These are phyloP conservation scores for Chondrilla cf. caribensis DNA, from an alignment of 37 sponge, comb jelly and placozoan genomes.

Conservation along the genomic window DNA sequence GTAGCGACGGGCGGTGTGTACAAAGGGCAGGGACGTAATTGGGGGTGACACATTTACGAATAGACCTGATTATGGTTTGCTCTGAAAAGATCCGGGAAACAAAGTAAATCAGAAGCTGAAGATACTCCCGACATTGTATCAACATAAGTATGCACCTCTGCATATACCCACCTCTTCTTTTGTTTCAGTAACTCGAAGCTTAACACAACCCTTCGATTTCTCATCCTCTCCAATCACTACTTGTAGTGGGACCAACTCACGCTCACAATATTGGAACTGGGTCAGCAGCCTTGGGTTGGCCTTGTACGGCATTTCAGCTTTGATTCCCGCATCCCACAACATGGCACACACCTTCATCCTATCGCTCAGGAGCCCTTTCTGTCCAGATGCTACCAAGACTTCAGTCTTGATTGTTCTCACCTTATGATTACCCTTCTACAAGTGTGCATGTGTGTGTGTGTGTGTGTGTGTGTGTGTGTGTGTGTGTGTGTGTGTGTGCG, in stretches of 20 bases:
- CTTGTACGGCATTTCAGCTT: slow-evolving; percentile 89
- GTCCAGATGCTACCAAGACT: slow-evolving; percentile 88
- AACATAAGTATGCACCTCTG: too few species aligned
- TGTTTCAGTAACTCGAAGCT: slow-evolving; percentile 67
- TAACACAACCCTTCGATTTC: slow-evolving; percentile 69
- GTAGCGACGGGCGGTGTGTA: too few species aligned
- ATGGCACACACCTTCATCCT: slow-evolving; percentile 76
- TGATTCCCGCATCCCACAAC: slow-evolving; percentile 92
- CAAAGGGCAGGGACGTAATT: too few species aligned
- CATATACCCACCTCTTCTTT: slow-evolving; percentile 91
- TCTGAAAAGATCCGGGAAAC: too few species aligned
- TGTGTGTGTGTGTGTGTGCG: slow-evolving; percentile 7
- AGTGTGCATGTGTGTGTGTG: neutral
- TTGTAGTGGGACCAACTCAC: slow-evolving; percentile 62
- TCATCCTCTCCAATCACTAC: slow-evolving; percentile 89
- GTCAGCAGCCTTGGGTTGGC: slow-evolving; percentile 90
- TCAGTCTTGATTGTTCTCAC: slow-evolving; percentile 83
- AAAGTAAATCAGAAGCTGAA: too few species aligned
- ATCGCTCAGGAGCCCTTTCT: slow-evolving; percentile 83
- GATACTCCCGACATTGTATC: too few species aligned
- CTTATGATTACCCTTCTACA: neutral
- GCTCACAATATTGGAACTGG: slow-evolving; percentile 97
- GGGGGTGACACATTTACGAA: too few species aligned
- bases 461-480: neutral
- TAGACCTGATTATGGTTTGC: too few species aligned